Conservation (phyloP, 1,140 invertebrate species). For the Heliconius nattereri region DNA sequence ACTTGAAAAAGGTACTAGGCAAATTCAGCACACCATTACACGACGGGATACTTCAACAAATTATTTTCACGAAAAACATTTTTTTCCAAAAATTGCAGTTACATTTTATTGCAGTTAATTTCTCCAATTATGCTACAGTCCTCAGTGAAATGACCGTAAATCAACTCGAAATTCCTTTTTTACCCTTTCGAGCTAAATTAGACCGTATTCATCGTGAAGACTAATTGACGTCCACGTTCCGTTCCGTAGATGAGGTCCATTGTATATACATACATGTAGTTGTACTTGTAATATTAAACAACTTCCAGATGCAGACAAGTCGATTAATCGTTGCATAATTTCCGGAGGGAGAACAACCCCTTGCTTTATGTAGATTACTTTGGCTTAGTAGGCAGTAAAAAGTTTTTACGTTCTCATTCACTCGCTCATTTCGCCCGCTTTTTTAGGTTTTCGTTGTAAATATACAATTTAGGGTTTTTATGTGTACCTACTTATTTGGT, state of each 20-base stretch:
- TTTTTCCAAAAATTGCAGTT: not conserved
- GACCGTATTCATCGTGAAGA: constrained; percentile 44
- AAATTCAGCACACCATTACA: too few relatives aligned
- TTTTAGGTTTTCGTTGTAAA: not conserved
- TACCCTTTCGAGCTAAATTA: constrained; percentile 45
- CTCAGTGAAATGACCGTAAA: not conserved
- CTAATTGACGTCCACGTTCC: constrained; percentile 43
- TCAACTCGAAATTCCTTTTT: not conserved
- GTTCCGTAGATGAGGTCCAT: constrained; percentile 39
- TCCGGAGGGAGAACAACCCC: constrained; percentile 25
- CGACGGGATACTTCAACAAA: too few relatives aligned
- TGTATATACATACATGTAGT: constrained; percentile 12
- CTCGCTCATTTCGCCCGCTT: not conserved
- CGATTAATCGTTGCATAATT: constrained; percentile 25
- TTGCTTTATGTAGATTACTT: constrained; percentile 14
- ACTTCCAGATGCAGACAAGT: constrained; percentile 29
- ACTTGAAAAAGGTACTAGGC: too few relatives aligned
- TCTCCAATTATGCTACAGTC: constrained; percentile 1
- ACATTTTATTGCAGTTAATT: not conserved
- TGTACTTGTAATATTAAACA: not conserved
- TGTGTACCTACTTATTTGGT: not conserved
- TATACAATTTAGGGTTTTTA: not conserved
- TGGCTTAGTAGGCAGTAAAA: constrained; percentile 6
- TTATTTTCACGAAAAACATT: too few relatives aligned
- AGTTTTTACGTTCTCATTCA: constrained; percentile 7